Conservation (phyloP, 2,888 invertebrate genomes). For the Tricholauxania praeusta region DNA sequence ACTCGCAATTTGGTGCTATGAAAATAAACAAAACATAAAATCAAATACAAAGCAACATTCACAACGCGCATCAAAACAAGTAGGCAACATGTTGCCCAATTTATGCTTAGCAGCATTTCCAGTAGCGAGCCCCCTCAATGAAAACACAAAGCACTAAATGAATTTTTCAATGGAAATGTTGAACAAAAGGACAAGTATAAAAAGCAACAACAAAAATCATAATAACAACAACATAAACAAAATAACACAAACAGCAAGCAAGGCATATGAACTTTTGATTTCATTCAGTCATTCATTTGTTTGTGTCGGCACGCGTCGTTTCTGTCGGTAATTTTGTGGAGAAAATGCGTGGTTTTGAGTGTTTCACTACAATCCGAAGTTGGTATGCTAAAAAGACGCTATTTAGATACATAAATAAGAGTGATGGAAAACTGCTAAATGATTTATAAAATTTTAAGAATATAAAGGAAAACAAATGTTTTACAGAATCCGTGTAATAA, state of each 20-base stretch:
- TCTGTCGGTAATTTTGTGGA: constrained; percentile 9
- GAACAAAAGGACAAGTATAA: constrained; percentile 3
- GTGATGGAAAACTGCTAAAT: too few species aligned
- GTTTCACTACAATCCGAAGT: too few species aligned
- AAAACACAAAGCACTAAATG: background rate
- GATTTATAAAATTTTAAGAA: too few species aligned
- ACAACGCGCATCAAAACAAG: too few species aligned
- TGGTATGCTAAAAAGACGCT: too few species aligned
- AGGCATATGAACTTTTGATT: background rate
- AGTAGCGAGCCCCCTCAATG: background rate
- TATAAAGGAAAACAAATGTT: too few species aligned
- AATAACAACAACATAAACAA: background rate
- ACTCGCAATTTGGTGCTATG: too few species aligned
- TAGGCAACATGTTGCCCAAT: constrained; percentile 21
- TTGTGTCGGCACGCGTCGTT: constrained; percentile 54
- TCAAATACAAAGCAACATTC: too few species aligned
- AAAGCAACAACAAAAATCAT: constrained; percentile 22
- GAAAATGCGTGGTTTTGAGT: background rate
- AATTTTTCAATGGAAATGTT: constrained; percentile 10
- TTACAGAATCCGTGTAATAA: too few species aligned
- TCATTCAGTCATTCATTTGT: constrained; percentile 53
- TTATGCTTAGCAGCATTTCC: constrained; percentile 15
- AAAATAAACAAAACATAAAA: too few species aligned
- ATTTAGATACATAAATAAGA: too few species aligned
- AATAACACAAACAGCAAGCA: background rate